Evolutionary conservation across 2,113 vertebrate species (phyloP), one percentile per base, ranked within the genome.

Genomic region (Probosciger aterrimus): DNA sequence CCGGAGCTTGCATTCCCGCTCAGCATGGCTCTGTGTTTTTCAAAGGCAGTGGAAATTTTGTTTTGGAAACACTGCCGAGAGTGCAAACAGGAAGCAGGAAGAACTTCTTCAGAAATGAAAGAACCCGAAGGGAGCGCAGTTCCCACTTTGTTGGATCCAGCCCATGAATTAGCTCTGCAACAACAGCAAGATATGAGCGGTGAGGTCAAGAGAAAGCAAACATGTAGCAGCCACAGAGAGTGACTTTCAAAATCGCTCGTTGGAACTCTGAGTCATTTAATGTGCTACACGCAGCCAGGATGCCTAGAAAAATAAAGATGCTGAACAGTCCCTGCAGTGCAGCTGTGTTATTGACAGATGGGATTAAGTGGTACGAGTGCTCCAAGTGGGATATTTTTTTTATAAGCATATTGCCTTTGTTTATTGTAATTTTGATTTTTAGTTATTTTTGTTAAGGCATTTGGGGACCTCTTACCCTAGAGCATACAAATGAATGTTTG

Each of bases 71-170:
- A 39, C 57, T 25, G 18, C 59, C 33, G 44, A 23, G 93, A 95
- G 88, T 9, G 60, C 95, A 93, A 96, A 93, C 86, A 96, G 94
- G 96, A 95, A 96, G 92, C 88, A 82, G 93, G 95, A 95, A 96
- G 53, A 86, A 77, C 67, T 92, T 82, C 31, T 79, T 60, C 93
- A 92, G 88, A 25, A 79, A 79, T 14, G 46, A 57, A 44, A 39
- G 88, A 57, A 81, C 24, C 94, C 11, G 14, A 86, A 69, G 92
- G 85, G 70, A 73, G 59, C 0, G 37, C 69, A 30, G 53, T 60
- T 94, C 59, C 93, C 92, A 11, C 50, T 73, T 82, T 68, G 39
- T 77, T 93, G 87, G 86, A 90, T 47, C 73, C 63, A 15, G 20
- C 86, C 90, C 94, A 78, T 37, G 55, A 6, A 27, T 47, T 10